phyloP scores from a whole-genome alignment of 2,888 invertebrate genomes.

The Pemphredon lugubris region DNA sequence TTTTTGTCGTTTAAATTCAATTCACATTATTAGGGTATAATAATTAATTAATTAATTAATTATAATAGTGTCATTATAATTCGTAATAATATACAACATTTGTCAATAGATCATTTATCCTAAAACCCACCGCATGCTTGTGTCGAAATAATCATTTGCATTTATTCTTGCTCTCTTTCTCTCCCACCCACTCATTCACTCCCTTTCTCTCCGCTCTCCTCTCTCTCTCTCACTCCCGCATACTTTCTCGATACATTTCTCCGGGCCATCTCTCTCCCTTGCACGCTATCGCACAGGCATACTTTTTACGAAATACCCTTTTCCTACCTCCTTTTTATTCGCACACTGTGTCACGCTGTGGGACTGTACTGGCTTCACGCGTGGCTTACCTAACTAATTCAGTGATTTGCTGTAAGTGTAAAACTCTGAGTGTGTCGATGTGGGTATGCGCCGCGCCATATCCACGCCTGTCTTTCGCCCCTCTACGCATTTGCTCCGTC shows the following conservation, averaged over 20 bases:
- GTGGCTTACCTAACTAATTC: slow-evolving; percentile 74
- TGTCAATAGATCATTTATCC: slow-evolving; percentile 81
- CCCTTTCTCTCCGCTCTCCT: slow-evolving; percentile 9
- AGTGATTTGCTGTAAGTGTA: slow-evolving; percentile 59
- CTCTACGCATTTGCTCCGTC: neutral
- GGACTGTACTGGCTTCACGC: slow-evolving; percentile 76
- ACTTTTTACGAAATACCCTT: slow-evolving; percentile 46
- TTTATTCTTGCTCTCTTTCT: slow-evolving; percentile 34
- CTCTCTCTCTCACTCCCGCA: slow-evolving; percentile 13
- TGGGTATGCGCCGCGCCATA: slow-evolving; percentile 9
- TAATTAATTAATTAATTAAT: slow-evolving; percentile 77
- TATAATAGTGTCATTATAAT: slow-evolving; percentile 81
- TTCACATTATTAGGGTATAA: slow-evolving; percentile 81
- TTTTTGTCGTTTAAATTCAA: slow-evolving; percentile 77
- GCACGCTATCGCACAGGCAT: slow-evolving; percentile 35
- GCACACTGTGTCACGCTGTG: slow-evolving; percentile 68
- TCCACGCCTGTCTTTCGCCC: slow-evolving; percentile 19
- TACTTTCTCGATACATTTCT: slow-evolving; percentile 10
- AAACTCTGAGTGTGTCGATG: slow-evolving; percentile 23
- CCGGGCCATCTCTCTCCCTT: slow-evolving; percentile 10
- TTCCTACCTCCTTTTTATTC: slow-evolving; percentile 11
- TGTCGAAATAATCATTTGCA: slow-evolving; percentile 61
- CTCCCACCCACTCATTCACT: slow-evolving; percentile 10
- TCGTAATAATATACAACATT: slow-evolving; percentile 81
- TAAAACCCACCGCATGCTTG: slow-evolving; percentile 77